Evolutionary conservation across 2,888 invertebrate genomes (phyloP), one percentile per base, ranked within the genome.

Genomic region (Nemotelus nigrinus): DNA sequence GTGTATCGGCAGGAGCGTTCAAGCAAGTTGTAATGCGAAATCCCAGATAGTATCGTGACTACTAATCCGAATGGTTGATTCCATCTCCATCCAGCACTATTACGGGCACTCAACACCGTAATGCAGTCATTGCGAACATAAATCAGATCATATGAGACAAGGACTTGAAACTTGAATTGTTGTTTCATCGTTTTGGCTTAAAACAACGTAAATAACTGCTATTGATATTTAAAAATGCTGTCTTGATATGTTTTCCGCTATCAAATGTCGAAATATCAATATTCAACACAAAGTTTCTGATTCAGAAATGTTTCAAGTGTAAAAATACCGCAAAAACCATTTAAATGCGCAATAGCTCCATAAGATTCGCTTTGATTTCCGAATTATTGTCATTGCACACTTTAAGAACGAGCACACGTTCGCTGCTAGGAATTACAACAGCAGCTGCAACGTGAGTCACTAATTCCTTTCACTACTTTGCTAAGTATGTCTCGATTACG

Each of bases 1-100:
- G 92, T 87, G 93, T 93, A 89, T 91, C 91, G 71, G 91, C 91
- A n/a, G 92, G 92, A 80, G 88, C 89, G 82, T 92, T 93, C 85
- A 93, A 93, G 85, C 93, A 93, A 87, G 93, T 93, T 50, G 93
- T 93, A 8, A 93, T 93, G 91, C 92, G 92, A 84, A 92, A 92
- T 86, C 91, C 92, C 84, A 92, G 92, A 90, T 93, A 93, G 90
- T 90, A 89, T 88, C 86, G 82, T 81, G 25, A 25, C 25, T 25
- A 25, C 25, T 25, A 78, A 65, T 78, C n/a, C 25, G 57, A 25
- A 10, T 47, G 45, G 64, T 55, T 71, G 57, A 55, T 25, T 47
- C 44, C 25, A 50, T n/a, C 44, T 43, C 43, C 50, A 5, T 50
- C 39, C 39, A 50, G 50, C 53, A 39, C 68, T 68, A 58, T 58